Evolutionary conservation across 2,797 vertebrate species (phyloP).

Genomic region (Crocidura indochinensis): DNA sequence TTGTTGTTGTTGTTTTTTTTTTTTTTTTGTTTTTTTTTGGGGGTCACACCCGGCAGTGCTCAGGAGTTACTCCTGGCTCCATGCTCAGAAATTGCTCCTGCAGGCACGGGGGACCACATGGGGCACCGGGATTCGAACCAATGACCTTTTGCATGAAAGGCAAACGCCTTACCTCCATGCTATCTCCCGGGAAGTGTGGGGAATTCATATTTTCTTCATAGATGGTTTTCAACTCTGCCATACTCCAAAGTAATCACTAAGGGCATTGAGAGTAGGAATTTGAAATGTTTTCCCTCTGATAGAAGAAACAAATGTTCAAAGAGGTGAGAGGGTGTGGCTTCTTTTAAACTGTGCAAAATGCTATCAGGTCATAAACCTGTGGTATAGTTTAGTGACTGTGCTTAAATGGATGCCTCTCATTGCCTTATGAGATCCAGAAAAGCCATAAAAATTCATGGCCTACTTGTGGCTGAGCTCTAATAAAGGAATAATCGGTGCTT

Average conservation of each 20-base stretch:
- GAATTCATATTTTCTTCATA: conserved; percentile 21
- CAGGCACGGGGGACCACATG: too few relatives aligned
- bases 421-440: conserved; percentile 84
- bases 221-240: neutral
- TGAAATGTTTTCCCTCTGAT: conserved; percentile 54
- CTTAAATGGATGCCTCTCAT: conserved; percentile 83
- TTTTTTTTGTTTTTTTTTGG: too few relatives aligned
- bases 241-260: conserved; percentile 1
- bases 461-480: conserved; percentile 84
- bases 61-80: too few relatives aligned
- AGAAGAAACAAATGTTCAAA: conserved; percentile 60
- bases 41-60: too few relatives aligned
- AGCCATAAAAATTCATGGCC: conserved; percentile 86
- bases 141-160: too few relatives aligned
- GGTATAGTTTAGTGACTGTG: conserved; percentile 78
- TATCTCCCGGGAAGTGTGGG: conserved; percentile 8
- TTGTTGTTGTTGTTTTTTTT: too few relatives aligned
- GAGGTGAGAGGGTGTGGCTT: conserved; percentile 52
- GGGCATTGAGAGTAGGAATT: neutral
- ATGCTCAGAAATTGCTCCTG: too few relatives aligned
- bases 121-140: too few relatives aligned
- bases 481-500: conserved; percentile 84
- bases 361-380: conserved; percentile 77
- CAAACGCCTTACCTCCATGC: too few relatives aligned
- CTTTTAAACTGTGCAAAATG: conserved; percentile 69